Conservation (phyloP, 1,140 invertebrate species). For the Ceratina calcarata region DNA sequence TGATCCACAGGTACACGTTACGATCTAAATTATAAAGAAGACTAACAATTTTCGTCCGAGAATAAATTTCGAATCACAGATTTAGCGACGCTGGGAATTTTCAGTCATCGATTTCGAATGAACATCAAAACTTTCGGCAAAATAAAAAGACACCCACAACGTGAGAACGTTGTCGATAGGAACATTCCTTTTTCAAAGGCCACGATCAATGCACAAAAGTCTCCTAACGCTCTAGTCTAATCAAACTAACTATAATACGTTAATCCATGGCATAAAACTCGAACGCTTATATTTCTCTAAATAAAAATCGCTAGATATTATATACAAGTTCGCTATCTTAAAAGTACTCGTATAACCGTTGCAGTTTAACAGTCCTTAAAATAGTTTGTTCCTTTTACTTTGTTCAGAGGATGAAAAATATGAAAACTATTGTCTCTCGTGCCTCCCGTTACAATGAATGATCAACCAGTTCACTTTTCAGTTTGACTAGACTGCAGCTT, state of each 20-base stretch:
- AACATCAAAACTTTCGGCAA: conserved; percentile 39
- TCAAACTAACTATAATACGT: conserved; percentile 34
- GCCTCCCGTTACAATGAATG: neutral
- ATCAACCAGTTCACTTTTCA: conserved; percentile 3
- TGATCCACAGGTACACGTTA: conserved; percentile 39
- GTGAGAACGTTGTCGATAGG: conserved; percentile 24
- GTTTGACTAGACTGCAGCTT: conserved; percentile 43
- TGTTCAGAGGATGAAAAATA: neutral
- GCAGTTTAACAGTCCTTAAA: too few relatives aligned
- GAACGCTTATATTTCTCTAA: conserved; percentile 20
- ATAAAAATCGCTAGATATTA: neutral
- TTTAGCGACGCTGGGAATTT: conserved; percentile 19
- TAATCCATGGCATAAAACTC: conserved; percentile 23
- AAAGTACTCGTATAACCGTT: neutral
- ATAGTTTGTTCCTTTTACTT: too few relatives aligned
- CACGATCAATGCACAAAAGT: conserved; percentile 23
- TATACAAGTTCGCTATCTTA: neutral
- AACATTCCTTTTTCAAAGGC: conserved; percentile 29
- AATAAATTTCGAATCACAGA: conserved; percentile 42
- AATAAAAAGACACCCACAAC: conserved; percentile 1
- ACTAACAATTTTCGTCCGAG: conserved; percentile 40
- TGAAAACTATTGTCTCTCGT: conserved; percentile 1
- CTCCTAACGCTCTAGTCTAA: conserved; percentile 36
- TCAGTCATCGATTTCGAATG: conserved; percentile 17
- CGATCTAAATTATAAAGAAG: conserved; percentile 11